These are phyloP conservation scores for Euleptes europaea DNA, from an alignment of 2,113 vertebrate species.

Conservation along the genomic window DNA sequence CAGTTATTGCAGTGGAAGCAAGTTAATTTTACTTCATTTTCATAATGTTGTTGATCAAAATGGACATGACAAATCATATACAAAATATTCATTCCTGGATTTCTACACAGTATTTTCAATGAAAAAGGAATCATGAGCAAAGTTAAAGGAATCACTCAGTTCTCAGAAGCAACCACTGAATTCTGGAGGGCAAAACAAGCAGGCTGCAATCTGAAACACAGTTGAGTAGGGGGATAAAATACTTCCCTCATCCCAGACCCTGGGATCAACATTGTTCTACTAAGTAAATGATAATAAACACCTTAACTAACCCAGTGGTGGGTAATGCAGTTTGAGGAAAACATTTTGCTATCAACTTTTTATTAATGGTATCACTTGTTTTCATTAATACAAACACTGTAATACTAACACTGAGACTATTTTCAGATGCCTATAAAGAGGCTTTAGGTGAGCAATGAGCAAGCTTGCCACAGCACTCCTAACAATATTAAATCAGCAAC, in stretches of 20 bases:
- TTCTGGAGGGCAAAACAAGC: neutral
- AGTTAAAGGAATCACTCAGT: neutral
- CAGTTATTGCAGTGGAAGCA: neutral
- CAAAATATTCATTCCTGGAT: neutral
- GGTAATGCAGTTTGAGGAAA: neutral
- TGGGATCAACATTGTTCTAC: neutral
- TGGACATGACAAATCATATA: neutral
- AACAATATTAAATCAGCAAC: slow-evolving; percentile 20
- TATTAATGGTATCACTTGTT: slow-evolving; percentile 7
- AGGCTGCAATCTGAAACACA: neutral
- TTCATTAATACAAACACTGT: slow-evolving; percentile 33
- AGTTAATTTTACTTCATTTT: neutral
- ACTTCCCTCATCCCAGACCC: neutral
- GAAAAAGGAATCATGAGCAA: neutral
- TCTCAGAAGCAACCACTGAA: neutral
- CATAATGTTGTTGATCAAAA: neutral
- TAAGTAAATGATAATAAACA: neutral
- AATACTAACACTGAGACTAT: neutral
- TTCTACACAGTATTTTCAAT: neutral
- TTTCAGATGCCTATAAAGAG: slow-evolving; percentile 2
- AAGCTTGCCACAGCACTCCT: slow-evolving; percentile 23
- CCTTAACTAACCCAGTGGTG: neutral
- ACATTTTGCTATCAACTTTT: neutral
- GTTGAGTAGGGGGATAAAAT: neutral
- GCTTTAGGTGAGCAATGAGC: neutral